Conservation (phyloP, 2,888 invertebrate genomes). For the Rotaria macrura region DNA sequence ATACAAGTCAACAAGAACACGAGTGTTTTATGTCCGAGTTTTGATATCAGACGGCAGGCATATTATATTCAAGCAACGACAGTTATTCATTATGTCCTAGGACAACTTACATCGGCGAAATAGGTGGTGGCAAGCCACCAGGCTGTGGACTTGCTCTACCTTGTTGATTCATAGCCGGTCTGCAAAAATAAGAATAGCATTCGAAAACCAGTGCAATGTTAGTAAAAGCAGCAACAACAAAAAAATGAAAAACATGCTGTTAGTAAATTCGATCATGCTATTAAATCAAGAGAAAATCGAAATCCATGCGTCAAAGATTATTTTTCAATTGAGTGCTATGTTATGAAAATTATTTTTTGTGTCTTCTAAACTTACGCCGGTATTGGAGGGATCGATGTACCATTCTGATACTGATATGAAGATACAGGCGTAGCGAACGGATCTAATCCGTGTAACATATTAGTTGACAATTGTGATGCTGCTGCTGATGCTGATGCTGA, state of each 20-base stretch:
- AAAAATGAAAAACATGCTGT: neutral
- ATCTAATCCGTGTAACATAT: slow-evolving; percentile 16
- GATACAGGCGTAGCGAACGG: neutral
- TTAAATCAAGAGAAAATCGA: neutral
- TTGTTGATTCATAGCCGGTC: neutral
- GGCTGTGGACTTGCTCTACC: slow-evolving; percentile 9
- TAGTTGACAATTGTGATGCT: neutral
- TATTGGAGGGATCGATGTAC: neutral
- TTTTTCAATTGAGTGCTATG: too few relatives aligned
- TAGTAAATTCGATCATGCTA: neutral
- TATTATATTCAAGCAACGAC: neutral
- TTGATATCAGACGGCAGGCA: too few relatives aligned
- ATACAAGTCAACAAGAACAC: neutral
- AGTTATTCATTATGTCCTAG: neutral
- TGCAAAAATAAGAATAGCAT: neutral
- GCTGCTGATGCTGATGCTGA: neutral
- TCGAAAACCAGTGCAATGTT: neutral
- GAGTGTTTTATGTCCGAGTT: too few relatives aligned
- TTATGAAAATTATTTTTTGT: neutral
- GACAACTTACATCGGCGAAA: neutral
- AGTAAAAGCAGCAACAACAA: neutral
- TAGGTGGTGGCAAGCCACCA: slow-evolving; percentile 4
- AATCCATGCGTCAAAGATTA: too few relatives aligned
- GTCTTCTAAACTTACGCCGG: neutral
- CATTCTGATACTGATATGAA: neutral